phyloP scores from a whole-genome alignment of 1,140 invertebrate genomes.

The Pseudachorutes palmiensis region DNA sequence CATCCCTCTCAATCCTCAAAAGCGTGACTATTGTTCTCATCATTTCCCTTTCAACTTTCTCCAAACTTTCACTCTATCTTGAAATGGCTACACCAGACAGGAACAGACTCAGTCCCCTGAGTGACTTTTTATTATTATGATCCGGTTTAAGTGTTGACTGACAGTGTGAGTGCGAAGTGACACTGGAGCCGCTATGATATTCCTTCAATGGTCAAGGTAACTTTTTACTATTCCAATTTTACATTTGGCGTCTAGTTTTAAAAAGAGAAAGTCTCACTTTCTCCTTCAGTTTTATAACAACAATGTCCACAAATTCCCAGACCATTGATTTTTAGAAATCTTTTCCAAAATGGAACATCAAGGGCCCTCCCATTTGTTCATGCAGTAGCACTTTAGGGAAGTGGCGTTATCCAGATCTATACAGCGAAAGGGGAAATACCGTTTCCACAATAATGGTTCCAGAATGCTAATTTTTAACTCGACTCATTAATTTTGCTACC shows the following conservation, averaged over 20 bases:
- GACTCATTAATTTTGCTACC: slow-evolving; percentile 6
- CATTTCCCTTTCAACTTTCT: neutral
- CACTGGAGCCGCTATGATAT: slow-evolving; percentile 8
- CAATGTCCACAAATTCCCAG: neutral
- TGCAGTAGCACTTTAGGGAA: no score
- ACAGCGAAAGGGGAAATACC: neutral
- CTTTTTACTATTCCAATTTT: neutral
- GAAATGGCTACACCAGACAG: neutral
- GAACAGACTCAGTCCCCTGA: neutral
- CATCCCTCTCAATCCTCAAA: neutral
- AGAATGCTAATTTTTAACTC: slow-evolving; percentile 11
- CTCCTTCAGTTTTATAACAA: neutral
- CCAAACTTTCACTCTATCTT: neutral
- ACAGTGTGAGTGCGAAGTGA: no score
- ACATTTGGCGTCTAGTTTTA: neutral
- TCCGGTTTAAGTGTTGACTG: neutral
- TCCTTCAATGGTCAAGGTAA: slow-evolving; percentile 16
- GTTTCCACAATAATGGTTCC: neutral
- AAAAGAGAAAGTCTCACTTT: neutral
- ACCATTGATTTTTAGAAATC: neutral
- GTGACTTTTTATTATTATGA: no score
- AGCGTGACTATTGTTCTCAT: neutral
- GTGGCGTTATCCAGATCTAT: no score
- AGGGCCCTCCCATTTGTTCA: no score
- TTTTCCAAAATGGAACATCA: neutral